Percentiles rank a stretch among this genome's conserved stretches.
Evolutionary conservation across 2,888 invertebrate species (phyloP).

Genomic region (Fissipunctia ypsillon): DNA sequence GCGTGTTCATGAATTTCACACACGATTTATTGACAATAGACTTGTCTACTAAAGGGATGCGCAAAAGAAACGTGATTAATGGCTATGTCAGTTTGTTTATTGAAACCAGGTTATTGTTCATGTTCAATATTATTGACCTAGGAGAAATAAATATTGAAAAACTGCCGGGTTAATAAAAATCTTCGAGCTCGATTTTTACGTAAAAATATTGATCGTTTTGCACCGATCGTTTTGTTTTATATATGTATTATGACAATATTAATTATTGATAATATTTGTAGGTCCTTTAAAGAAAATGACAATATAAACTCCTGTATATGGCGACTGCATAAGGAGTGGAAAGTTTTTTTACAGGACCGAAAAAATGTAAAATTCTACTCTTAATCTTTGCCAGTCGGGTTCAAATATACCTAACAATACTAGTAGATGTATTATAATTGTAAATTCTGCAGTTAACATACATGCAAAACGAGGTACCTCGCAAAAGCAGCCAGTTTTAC

Average conservation of each 20-base stretch:
- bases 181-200: background rate
- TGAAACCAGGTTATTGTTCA: background rate
- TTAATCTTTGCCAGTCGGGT: background rate
- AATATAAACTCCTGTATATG: background rate
- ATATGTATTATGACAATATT: too few species aligned
- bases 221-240: too few species aligned
- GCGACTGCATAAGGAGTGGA: too few species aligned
- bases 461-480: conserved; percentile 6
- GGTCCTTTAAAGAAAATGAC: background rate
- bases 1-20: conserved; percentile 69
- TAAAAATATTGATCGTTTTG: background rate
- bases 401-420: background rate
- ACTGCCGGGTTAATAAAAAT: background rate
- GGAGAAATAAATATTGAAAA: background rate
- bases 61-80: background rate
- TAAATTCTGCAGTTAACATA: conserved; percentile 15
- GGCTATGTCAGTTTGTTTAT: background rate
- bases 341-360: background rate
- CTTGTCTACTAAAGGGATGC: background rate
- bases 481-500: conserved; percentile 27
- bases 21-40: conserved; percentile 59
- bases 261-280: background rate
- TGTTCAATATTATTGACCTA: background rate
- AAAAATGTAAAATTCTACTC: background rate
- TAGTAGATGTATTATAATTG: background rate